These are phyloP conservation scores for Phymorhynchus buccinoides DNA, from an alignment of 1,140 invertebrate species.

Conservation along the genomic window DNA sequence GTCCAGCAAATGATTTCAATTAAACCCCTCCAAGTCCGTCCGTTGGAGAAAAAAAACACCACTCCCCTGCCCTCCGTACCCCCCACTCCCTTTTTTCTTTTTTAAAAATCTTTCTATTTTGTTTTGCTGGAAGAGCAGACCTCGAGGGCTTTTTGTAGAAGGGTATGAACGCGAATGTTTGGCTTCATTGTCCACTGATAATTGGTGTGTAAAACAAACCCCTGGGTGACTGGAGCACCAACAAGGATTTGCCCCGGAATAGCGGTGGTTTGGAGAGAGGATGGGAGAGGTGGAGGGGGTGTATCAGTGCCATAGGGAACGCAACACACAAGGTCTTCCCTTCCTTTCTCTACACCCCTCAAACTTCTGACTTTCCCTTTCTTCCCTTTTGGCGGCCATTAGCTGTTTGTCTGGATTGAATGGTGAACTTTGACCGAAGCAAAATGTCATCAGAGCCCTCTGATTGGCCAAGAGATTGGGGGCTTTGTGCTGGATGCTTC, in stretches of 20 bases:
- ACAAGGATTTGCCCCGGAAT: too few relatives aligned
- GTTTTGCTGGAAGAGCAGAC: too few relatives aligned
- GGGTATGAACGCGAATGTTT: conserved; percentile 4
- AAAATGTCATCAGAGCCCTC: neutral
- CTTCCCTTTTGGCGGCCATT: neutral
- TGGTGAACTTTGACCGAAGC: neutral
- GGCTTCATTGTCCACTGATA: neutral
- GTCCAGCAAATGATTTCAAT: conserved; percentile 9
- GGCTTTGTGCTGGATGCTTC: neutral
- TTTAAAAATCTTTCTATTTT: too few relatives aligned
- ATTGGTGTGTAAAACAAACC: conserved; percentile 28
- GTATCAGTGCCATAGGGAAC: too few relatives aligned
- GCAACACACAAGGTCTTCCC: neutral
- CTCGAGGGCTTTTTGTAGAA: neutral
- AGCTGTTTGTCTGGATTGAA: neutral
- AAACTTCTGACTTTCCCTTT: too few relatives aligned
- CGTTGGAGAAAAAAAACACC: too few relatives aligned
- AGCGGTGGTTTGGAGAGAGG: too few relatives aligned
- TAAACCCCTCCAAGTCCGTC: neutral
- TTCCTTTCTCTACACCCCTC: neutral
- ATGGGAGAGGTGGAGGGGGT: too few relatives aligned
- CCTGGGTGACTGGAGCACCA: too few relatives aligned
- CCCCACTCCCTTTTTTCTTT: neutral
- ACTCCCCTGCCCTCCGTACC: neutral
- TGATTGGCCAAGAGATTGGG: neutral